phyloP scores from a whole-genome alignment of 2,888 invertebrate species.

The Drosophila pseudotalamancana region DNA sequence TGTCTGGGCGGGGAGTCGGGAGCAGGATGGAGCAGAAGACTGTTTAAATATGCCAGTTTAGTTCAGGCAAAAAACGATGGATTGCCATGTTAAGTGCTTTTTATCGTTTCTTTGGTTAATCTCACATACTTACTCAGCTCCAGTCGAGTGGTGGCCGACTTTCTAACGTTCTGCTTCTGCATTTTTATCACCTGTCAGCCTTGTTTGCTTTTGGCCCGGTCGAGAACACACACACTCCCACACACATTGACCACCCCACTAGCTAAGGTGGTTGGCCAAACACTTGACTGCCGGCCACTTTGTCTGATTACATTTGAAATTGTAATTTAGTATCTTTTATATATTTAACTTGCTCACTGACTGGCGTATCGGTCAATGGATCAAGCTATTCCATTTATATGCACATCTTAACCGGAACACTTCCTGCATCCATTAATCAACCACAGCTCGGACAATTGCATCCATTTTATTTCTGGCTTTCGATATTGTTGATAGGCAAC shows the following conservation, averaged over 20 bases:
- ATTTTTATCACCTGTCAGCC: conserved; percentile 78
- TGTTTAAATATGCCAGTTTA: conserved; percentile 67
- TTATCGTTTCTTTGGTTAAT: conserved; percentile 73
- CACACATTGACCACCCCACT: conserved; percentile 24
- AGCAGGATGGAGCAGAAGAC: conserved; percentile 14
- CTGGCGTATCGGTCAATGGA: conserved; percentile 69
- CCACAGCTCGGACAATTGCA: conserved; percentile 9
- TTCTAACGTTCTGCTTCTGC: conserved; percentile 27
- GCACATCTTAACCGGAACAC: conserved; percentile 33
- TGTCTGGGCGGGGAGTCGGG: conserved; percentile 11
- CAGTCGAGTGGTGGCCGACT: conserved; percentile 16
- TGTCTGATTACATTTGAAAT: conserved; percentile 85
- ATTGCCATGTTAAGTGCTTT: conserved; percentile 80
- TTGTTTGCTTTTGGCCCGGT: conserved; percentile 59
- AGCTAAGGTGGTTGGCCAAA: conserved; percentile 39
- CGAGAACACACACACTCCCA: conserved; percentile 17
- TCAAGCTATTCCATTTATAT: conserved; percentile 65
- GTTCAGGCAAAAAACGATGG: conserved; percentile 65
- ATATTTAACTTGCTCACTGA: conserved; percentile 50
- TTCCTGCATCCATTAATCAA: conserved; percentile 58
- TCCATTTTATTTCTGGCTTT: not conserved
- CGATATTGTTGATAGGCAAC: not conserved
- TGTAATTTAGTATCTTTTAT: conserved; percentile 80
- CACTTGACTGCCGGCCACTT: conserved; percentile 72
- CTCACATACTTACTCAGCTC: conserved; percentile 59